phyloP scores from a whole-genome alignment of 2,888 invertebrate species.

The Eledone cirrhosa region DNA sequence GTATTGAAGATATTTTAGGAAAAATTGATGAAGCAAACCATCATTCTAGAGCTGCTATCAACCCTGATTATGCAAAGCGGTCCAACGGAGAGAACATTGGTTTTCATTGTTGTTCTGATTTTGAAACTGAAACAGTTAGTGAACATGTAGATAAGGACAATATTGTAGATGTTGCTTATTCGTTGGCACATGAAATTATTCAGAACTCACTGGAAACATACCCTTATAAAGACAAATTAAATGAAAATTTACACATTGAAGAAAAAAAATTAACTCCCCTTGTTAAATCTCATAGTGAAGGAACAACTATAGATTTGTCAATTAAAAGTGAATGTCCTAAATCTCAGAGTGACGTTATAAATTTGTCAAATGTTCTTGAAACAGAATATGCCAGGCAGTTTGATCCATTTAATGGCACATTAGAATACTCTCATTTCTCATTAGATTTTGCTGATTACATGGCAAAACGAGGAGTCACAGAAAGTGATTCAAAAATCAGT shows the following conservation, averaged over 20 bases:
- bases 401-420: conserved; percentile 20
- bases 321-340: conserved; percentile 3
- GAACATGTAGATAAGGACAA: background rate
- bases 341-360: conserved; percentile 11
- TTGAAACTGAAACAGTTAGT: background rate
- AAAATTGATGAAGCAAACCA: conserved; percentile 27
- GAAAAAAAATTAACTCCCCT: conserved; percentile 7
- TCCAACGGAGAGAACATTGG: conserved; percentile 13
- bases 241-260: background rate
- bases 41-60: conserved; percentile 22
- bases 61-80: conserved; percentile 1
- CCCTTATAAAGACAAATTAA: conserved; percentile 16
- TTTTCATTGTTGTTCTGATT: background rate
- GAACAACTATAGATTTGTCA: background rate
- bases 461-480: background rate
- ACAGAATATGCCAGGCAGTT: conserved; percentile 21
- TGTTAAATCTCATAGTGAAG: conserved; percentile 21
- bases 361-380: conserved; percentile 17
- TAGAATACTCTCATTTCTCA: conserved; percentile 9
- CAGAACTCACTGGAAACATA: conserved; percentile 15
- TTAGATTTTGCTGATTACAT: conserved; percentile 20
- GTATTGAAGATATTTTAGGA: conserved; percentile 27
- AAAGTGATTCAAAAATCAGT: conserved; percentile 25
- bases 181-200: conserved; percentile 21
- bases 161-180: conserved; percentile 22